Conservation (phyloP, 2,113 vertebrate species). For the Pseudorectes ferrugineus region DNA sequence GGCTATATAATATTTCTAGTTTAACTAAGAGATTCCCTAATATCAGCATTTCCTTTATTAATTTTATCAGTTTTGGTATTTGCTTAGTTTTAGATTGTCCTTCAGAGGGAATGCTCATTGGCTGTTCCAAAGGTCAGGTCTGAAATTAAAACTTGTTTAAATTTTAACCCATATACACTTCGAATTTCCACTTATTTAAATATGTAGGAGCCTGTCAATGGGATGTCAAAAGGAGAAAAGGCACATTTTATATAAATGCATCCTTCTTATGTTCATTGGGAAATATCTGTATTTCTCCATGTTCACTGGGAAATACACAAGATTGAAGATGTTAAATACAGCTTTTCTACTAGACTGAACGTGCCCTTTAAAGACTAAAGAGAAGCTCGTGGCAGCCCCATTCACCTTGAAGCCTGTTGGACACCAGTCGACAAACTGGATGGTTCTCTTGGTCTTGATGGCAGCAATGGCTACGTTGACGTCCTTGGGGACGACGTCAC, state of each 20-base stretch:
- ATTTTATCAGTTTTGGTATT: background rate
- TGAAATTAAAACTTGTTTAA: background rate
- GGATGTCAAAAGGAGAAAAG: background rate
- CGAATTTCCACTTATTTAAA: background rate
- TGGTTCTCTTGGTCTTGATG: constrained; percentile 76
- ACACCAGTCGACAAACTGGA: constrained; percentile 82
- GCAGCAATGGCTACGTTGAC: constrained; percentile 77
- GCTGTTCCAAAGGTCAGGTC: background rate
- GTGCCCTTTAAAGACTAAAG: background rate
- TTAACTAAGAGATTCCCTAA: background rate
- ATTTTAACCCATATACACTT: background rate
- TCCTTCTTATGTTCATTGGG: accelerated
- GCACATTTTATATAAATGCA: background rate
- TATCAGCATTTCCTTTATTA: background rate
- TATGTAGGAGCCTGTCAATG: background rate
- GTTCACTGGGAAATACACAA: accelerated
- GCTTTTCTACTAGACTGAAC: background rate
- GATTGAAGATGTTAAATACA: background rate
- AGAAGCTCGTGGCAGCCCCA: background rate
- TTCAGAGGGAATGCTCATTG: background rate
- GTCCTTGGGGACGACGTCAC: constrained; percentile 77
- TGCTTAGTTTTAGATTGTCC: background rate
- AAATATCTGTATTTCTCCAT: background rate
- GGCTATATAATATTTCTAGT: background rate
- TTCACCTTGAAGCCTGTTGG: constrained; percentile 81